Evolutionary conservation across 1,140 invertebrate genomes (phyloP).

Genomic region (Patella vulgata): DNA sequence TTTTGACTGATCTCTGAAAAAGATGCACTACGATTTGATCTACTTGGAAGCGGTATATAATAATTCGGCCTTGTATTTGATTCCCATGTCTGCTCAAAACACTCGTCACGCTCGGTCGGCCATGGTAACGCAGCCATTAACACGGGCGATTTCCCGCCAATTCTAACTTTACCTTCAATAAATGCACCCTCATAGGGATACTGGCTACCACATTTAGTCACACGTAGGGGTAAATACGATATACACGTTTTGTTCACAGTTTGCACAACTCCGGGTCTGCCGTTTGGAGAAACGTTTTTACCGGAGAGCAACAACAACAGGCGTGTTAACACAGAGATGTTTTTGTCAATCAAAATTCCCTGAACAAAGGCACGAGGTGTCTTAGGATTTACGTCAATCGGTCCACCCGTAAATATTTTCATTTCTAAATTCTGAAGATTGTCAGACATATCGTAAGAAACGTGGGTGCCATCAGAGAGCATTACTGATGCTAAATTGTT

Average conservation of each 20-base stretch:
- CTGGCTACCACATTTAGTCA: slow-evolving; percentile 33
- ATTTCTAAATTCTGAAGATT: slow-evolving; percentile 27
- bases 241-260: slow-evolving; percentile 10
- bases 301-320: slow-evolving; percentile 3
- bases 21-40: slow-evolving; percentile 6
- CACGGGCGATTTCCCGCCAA: slow-evolving; percentile 17
- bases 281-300: background rate
- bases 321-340: slow-evolving; percentile 4
- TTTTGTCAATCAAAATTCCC: background rate
- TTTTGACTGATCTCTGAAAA: too few species aligned
- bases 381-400: slow-evolving; percentile 1
- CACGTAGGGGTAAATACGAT: slow-evolving; percentile 20
- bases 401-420: slow-evolving; percentile 22
- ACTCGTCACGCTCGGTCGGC: slow-evolving; percentile 23
- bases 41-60: slow-evolving; percentile 28
- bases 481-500: slow-evolving; percentile 28
- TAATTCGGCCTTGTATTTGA: slow-evolving; percentile 22
- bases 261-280: background rate
- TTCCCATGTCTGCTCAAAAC: slow-evolving; percentile 13
- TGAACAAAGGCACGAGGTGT: slow-evolving; percentile 4
- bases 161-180: slow-evolving; percentile 26
- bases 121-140: slow-evolving; percentile 31
- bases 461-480: slow-evolving; percentile 24
- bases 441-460: slow-evolving; percentile 28
- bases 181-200: slow-evolving; percentile 32